Conservation (phyloP, 1,140 invertebrate species). For the Propsilocerus akamusi region DNA sequence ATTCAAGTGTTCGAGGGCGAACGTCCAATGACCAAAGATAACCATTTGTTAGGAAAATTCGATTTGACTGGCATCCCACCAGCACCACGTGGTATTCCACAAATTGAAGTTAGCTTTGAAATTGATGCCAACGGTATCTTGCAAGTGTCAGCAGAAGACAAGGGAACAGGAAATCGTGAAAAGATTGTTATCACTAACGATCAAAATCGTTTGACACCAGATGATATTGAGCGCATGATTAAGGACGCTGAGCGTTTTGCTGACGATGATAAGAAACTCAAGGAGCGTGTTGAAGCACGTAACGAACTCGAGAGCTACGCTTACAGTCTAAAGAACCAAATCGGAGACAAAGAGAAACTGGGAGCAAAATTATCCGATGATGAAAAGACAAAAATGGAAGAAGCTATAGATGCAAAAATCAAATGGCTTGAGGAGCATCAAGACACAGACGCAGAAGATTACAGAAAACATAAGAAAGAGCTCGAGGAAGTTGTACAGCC, state of each 20-base stretch:
- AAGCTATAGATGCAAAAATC: conserved; percentile 90
- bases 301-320: conserved; percentile 95
- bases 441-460: conserved; percentile 84
- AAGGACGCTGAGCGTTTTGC: conserved; percentile 97
- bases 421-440: conserved; percentile 96
- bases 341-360: conserved; percentile 94
- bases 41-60: conserved; percentile 94
- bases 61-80: conserved; percentile 96
- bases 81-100: conserved; percentile 92
- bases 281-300: conserved; percentile 89
- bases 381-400: conserved; percentile 92
- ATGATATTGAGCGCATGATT: conserved; percentile 98
- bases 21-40: conserved; percentile 98
- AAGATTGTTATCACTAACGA: conserved; percentile 99
- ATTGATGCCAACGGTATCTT: conserved; percentile 98
- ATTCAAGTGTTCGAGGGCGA: conserved; percentile 98
- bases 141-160: conserved; percentile 92
- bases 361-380: conserved; percentile 78
- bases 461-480: conserved; percentile 94
- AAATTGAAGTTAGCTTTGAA: conserved; percentile 98
- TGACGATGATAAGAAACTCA: conserved; percentile 95
- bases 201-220: conserved; percentile 88
- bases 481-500: conserved; percentile 91
- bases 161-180: conserved; percentile 94
- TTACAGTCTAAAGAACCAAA: conserved; percentile 95